phyloP scores from a whole-genome alignment of 2,888 invertebrate species.

The Lathronympha strigana region DNA sequence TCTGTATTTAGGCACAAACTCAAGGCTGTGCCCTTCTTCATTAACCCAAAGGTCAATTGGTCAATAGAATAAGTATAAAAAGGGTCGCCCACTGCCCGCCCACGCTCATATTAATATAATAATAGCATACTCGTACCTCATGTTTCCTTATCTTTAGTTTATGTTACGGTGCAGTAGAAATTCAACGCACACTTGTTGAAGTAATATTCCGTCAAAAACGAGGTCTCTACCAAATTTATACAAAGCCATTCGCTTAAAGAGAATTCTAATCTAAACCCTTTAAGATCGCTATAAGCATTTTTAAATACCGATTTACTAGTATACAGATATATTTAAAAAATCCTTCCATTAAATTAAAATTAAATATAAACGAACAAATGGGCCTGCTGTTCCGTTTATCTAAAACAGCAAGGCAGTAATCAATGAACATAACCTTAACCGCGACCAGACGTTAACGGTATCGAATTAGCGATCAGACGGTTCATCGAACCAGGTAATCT shows the following conservation, averaged over 20 bases:
- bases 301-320: no score
- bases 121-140: background rate
- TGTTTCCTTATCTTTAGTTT: no score
- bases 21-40: slow-evolving; percentile 3
- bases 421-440: slow-evolving; percentile 20
- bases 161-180: no score
- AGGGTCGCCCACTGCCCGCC: slow-evolving; percentile 19
- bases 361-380: background rate
- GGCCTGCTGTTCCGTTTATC: background rate
- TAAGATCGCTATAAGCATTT: no score
- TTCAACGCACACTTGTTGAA: no score
- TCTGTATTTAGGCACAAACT: background rate
- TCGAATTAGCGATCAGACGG: slow-evolving; percentile 37
- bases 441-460: slow-evolving; percentile 32
- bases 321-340: background rate
- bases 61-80: slow-evolving; percentile 26
- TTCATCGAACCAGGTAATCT: slow-evolving; percentile 39
- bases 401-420: background rate
- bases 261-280: no score
- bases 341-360: background rate
- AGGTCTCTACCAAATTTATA: no score
- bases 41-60: slow-evolving; percentile 23
- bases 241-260: no score
- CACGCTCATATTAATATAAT: background rate
- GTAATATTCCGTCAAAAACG: no score